These are phyloP conservation scores for Megalops atlanticus DNA, from an alignment of 2,113 vertebrate species.

Conservation along the genomic window DNA sequence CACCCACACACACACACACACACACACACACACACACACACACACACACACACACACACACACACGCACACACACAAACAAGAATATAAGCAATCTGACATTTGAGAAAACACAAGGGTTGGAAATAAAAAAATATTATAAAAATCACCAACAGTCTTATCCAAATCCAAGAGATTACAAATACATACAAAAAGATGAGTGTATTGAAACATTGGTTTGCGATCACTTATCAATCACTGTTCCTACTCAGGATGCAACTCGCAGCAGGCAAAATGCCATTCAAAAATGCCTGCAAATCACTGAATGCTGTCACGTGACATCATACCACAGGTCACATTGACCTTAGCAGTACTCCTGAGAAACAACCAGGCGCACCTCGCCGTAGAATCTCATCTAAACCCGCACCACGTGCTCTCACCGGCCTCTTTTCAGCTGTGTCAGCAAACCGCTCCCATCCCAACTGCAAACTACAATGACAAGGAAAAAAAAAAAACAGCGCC, in stretches of 20 bases:
- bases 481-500: slow-evolving; percentile 34
- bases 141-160: not conserved
- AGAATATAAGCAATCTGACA: not conserved
- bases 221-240: not conserved
- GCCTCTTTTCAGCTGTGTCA: slow-evolving; percentile 19
- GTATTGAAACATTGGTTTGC: not conserved
- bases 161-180: not conserved
- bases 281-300: not conserved
- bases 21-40: not conserved
- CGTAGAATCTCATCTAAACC: too few species aligned
- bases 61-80: not conserved
- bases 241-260: not conserved
- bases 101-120: not conserved
- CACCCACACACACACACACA: not conserved
- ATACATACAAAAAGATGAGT: too few species aligned
- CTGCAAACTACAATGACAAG: slow-evolving; percentile 2
- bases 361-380: too few species aligned
- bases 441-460: slow-evolving; percentile 8
- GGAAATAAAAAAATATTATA: not conserved
- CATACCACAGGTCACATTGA: not conserved
- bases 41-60: not conserved
- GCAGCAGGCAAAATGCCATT: not conserved
- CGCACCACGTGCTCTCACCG: not conserved
- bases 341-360: not conserved
- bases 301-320: too few species aligned